Conservation (phyloP, 2,888 invertebrate genomes). For the Noctua fimbriata region DNA sequence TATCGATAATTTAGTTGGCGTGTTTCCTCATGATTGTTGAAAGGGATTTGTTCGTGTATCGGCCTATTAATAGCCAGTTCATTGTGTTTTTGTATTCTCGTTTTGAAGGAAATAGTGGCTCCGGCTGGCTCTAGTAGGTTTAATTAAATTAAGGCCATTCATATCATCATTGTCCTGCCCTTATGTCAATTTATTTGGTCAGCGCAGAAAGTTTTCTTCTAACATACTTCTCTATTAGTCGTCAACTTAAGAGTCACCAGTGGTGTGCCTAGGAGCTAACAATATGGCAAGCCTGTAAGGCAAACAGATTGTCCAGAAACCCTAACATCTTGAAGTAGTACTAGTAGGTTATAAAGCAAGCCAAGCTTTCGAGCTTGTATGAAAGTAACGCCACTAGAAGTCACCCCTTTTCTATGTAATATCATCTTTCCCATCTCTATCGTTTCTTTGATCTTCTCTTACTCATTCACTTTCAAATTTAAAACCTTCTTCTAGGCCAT, state of each 20-base stretch:
- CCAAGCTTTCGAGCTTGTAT: no score
- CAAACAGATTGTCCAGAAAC: no score
- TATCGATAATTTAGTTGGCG: slow-evolving; percentile 66
- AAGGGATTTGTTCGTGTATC: slow-evolving; percentile 42
- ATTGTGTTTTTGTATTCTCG: slow-evolving; percentile 15
- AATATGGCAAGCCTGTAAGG: no score
- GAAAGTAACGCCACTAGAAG: no score
- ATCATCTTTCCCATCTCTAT: neutral
- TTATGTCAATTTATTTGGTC: neutral
- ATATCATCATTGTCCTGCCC: neutral
- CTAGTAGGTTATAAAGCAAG: no score
- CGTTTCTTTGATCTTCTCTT: neutral
- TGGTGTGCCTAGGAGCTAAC: no score
- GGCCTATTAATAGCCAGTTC: slow-evolving; percentile 20
- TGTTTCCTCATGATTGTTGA: slow-evolving; percentile 68
- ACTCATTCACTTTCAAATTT: neutral
- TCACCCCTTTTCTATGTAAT: no score
- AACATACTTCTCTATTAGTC: neutral
- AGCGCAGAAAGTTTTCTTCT: neutral
- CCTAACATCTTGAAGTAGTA: no score
- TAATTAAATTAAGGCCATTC: neutral
- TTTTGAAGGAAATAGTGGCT: slow-evolving; percentile 23
- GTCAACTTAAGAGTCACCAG: neutral
- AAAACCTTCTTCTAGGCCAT: neutral
- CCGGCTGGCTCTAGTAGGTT: no score